These are phyloP conservation scores for Lasioglossum pauxillum DNA, from an alignment of 2,888 invertebrate species.

Conservation along the genomic window DNA sequence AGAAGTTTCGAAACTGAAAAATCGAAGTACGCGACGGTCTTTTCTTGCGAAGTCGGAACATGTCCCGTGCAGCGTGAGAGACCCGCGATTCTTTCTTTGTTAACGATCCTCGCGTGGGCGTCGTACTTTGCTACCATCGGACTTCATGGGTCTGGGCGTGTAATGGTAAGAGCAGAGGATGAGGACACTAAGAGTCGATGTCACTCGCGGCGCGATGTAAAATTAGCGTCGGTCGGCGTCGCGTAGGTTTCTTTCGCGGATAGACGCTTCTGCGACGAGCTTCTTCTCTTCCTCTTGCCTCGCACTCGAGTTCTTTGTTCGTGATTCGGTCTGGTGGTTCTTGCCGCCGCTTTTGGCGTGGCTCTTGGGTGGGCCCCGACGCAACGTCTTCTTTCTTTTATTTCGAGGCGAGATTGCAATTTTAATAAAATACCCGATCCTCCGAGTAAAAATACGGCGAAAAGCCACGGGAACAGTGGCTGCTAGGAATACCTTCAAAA, in stretches of 20 bases:
- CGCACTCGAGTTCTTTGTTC: slow-evolving; percentile 14
- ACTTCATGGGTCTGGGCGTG: neutral
- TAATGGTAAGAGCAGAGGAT: neutral
- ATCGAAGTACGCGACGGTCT: neutral
- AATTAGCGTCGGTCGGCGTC: slow-evolving; percentile 22
- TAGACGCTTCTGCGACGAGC: slow-evolving; percentile 7
- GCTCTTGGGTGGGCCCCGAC: slow-evolving; percentile 1
- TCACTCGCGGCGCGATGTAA: slow-evolving; percentile 8
- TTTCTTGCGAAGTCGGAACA: neutral
- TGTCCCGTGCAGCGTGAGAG: neutral
- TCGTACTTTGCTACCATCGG: neutral
- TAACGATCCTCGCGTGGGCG: slow-evolving; percentile 8
- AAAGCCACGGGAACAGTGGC: too few relatives aligned
- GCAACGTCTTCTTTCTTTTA: neutral
- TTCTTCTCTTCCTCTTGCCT: neutral
- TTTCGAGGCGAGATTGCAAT: neutral
- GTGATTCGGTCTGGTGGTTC: slow-evolving; percentile 5
- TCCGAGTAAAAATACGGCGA: neutral
- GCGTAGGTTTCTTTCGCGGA: slow-evolving; percentile 25
- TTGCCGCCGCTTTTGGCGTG: neutral
- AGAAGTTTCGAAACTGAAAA: neutral
- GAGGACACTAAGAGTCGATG: slow-evolving; percentile 4
- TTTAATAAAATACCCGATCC: slow-evolving; percentile 2
- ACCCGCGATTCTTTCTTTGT: neutral
- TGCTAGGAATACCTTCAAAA: too few relatives aligned